Percentiles rank a stretch among this genome's conserved stretches.
Evolutionary conservation across 1,140 invertebrate genomes (phyloP).

Genomic region (Platyscapa corneri): DNA sequence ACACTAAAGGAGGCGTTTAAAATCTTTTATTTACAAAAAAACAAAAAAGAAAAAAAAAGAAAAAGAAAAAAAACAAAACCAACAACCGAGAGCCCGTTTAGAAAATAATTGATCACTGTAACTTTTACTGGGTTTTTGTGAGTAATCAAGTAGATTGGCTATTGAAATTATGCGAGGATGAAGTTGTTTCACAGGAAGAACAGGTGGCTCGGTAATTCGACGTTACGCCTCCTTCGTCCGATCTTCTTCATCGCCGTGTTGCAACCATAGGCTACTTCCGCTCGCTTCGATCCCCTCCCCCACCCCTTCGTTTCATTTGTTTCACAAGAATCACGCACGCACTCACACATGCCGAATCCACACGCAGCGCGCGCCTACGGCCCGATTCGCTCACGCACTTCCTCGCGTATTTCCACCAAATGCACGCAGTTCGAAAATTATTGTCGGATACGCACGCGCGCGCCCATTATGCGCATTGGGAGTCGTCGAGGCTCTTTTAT

Average conservation of each 20-base stretch:
- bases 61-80: slow-evolving; percentile 1
- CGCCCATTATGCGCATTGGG: background rate
- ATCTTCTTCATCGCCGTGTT: slow-evolving; percentile 23
- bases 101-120: background rate
- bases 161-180: slow-evolving; percentile 54
- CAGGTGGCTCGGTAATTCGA: slow-evolving; percentile 62
- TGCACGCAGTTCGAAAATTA: slow-evolving; percentile 25
- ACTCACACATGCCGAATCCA: background rate
- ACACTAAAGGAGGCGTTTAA: slow-evolving; percentile 12
- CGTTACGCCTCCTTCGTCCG: slow-evolving; percentile 52
- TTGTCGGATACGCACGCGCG: slow-evolving; percentile 32
- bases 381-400: background rate
- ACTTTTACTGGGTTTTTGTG: slow-evolving; percentile 1
- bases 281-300: slow-evolving; percentile 49
- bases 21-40: slow-evolving; percentile 33
- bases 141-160: slow-evolving; percentile 47
- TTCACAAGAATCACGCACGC: background rate
- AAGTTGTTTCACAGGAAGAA: slow-evolving; percentile 60
- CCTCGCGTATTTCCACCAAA: background rate
- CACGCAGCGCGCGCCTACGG: background rate
- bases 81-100: background rate
- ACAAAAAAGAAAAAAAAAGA: background rate
- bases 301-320: slow-evolving; percentile 20
- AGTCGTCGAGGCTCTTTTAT: slow-evolving; percentile 19
- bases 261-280: slow-evolving; percentile 58